Evolutionary conservation across 2,797 vertebrate genomes (phyloP), one percentile per base, ranked within the genome.

Genomic region (Nannoperca australis): DNA sequence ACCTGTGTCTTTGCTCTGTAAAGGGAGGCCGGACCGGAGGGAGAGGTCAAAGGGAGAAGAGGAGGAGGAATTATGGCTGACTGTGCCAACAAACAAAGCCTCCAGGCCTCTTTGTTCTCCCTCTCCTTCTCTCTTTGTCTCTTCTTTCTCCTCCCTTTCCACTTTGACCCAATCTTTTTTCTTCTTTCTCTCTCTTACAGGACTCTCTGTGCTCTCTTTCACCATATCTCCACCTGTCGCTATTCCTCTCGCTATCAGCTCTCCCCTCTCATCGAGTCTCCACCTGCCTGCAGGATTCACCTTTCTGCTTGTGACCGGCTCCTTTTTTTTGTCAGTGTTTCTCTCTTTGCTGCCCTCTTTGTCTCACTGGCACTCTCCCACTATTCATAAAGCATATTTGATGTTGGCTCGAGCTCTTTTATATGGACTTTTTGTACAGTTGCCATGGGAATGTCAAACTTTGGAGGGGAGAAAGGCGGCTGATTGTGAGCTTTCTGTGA

Each of bases 41-140:
- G 88, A 87, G 89, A 90, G 88, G 92, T 91, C 91, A 92, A 92
- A 90, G 81, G 86, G 85, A 91, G 91, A 92, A 81, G 89, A 93
- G 90, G 89, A 92, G 90, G 90, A 91, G 92, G 90, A 93, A 88
- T 93, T 92, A 92, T 85, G 87, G 91, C 88, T 62, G 90, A 91
- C 93, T 93, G 90, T 93, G 93, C 93, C 93, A 93, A 92, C 93
- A 94, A 93, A 95, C 94, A 95, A 95, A 95, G 92, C 90, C 91
- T 89, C 74, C 84, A 83, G 91, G 90, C 87, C 85, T 91, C 93
- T 95, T 94, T 94, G 91, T 94, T 94, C 92, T 89, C 87, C 73
- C 70, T 88, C 89, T 86, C 68, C 70, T 69, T 88, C 89, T 86
- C 69, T 66, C 79, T 93, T 93, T 93, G 90, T 94, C 90, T 93